A percentile compares a stretch with the other conserved stretches of the same genome.
Conservation (phyloP, 2,888 invertebrate species). For the Mesorhabditis sp. region DNA sequence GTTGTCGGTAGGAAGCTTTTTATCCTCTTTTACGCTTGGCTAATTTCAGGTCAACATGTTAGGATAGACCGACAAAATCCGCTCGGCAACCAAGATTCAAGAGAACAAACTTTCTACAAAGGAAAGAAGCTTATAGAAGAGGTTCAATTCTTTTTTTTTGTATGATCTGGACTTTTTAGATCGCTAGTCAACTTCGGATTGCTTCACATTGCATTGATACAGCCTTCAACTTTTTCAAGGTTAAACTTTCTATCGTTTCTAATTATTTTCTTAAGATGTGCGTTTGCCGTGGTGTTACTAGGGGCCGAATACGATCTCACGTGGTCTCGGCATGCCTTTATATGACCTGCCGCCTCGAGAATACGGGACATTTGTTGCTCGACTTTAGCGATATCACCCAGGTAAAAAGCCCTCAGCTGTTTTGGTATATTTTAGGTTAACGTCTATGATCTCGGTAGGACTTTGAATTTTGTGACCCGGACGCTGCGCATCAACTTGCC, state of each 20-base stretch:
- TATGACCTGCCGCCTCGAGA: conserved; percentile 89
- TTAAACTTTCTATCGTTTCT: not conserved
- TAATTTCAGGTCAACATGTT: conserved; percentile 29
- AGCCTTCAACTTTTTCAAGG: conserved; percentile 84
- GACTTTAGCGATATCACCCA: conserved; percentile 86
- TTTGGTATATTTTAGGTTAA: conserved; percentile 71
- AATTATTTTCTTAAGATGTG: conserved; percentile 57
- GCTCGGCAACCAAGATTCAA: conserved; percentile 70
- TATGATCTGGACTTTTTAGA: conserved; percentile 24
- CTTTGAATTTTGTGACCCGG: conserved; percentile 81
- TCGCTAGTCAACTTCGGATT: conserved; percentile 78
- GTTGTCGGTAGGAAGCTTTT: conserved; percentile 39
- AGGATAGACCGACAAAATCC: conserved; percentile 21
- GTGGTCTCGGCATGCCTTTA: conserved; percentile 96
- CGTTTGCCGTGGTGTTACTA: conserved; percentile 66
- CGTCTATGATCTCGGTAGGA: conserved; percentile 88
- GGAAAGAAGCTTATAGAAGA: conserved; percentile 62
- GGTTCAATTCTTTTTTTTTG: conserved; percentile 19
- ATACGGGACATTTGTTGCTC: conserved; percentile 87
- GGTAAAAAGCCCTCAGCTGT: conserved; percentile 22
- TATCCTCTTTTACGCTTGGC: not conserved
- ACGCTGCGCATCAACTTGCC: conserved; percentile 74
- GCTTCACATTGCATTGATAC: conserved; percentile 88
- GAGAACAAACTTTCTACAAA: conserved; percentile 84
- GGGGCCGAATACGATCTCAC: conserved; percentile 80